These are phyloP conservation scores for Sclerurus mexicanus DNA, from an alignment of 2,113 vertebrate species.

Conservation along the genomic window DNA sequence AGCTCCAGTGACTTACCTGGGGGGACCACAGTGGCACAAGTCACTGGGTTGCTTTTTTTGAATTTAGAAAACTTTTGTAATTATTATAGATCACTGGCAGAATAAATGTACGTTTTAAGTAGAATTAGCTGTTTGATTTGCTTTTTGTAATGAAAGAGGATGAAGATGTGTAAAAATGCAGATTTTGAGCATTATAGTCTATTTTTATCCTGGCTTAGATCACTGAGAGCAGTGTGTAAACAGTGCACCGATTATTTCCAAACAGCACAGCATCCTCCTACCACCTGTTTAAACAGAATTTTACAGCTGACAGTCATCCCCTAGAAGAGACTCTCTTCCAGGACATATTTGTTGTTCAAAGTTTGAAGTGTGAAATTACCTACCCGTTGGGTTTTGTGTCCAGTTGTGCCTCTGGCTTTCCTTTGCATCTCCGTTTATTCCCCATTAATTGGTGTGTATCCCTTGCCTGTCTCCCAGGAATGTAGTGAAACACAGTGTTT, in stretches of 20 bases:
- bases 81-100: neutral
- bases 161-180: slow-evolving; percentile 11
- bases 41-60: neutral
- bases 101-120: neutral
- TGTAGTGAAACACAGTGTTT: neutral
- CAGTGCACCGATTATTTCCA: slow-evolving; percentile 34
- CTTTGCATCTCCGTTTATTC: neutral
- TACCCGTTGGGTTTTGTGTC: neutral
- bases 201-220: slow-evolving; percentile 3
- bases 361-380: slow-evolving; percentile 24
- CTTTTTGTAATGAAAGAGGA: neutral
- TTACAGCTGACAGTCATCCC: neutral
- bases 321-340: neutral
- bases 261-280: neutral
- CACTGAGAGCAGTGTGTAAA: slow-evolving; percentile 3
- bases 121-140: neutral
- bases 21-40: neutral
- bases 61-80: neutral
- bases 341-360: neutral
- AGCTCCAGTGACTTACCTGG: neutral
- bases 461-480: slow-evolving; percentile 17
- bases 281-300: slow-evolving; percentile 36
- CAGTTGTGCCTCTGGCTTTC: slow-evolving; percentile 37
- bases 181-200: neutral
- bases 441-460: neutral